Conservation (phyloP, 2,113 vertebrate genomes). For the Carlito syrichta region DNA sequence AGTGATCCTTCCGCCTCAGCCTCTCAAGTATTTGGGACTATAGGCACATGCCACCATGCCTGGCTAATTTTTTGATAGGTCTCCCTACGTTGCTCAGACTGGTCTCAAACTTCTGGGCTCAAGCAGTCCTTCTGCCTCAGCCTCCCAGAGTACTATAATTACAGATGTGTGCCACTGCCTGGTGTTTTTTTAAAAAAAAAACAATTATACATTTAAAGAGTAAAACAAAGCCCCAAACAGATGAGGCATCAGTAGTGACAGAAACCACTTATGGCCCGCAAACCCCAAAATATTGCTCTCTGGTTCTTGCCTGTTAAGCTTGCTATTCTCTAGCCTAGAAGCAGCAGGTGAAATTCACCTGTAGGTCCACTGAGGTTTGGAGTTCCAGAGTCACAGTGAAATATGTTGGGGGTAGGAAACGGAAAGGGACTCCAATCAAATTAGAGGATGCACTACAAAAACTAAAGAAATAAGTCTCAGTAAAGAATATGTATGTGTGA, state of each 20-base stretch:
- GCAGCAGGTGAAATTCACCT: neutral
- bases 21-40: too few relatives aligned
- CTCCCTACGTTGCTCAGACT: too few relatives aligned
- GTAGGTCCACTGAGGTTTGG: accelerated
- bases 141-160: too few relatives aligned
- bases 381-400: neutral
- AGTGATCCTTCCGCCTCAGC: too few relatives aligned
- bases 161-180: too few relatives aligned
- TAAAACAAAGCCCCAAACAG: neutral
- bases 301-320: neutral
- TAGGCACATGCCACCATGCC: too few relatives aligned
- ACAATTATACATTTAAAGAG: too few relatives aligned
- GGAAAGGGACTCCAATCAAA: neutral
- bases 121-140: too few relatives aligned
- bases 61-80: too few relatives aligned
- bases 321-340: neutral
- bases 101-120: too few relatives aligned
- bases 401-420: neutral
- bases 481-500: neutral
- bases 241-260: neutral
- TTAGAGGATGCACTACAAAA: neutral
- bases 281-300: neutral
- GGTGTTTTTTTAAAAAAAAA: too few relatives aligned
- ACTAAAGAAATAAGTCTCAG: neutral
- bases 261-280: neutral